Evolutionary conservation across 2,888 invertebrate genomes (phyloP).

Genomic region (Lottia scabra): DNA sequence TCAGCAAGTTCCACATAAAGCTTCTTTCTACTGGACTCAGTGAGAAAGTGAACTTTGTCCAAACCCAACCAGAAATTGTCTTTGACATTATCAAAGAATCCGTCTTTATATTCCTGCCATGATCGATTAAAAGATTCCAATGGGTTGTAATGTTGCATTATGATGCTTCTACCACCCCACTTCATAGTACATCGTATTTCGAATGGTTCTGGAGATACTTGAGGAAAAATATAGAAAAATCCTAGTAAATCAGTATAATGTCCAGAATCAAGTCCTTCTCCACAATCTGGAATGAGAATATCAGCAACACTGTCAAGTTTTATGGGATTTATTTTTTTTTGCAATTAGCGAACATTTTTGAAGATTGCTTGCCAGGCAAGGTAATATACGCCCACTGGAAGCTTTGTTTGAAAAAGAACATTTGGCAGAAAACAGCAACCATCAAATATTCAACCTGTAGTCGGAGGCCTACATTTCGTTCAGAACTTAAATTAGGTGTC

Average conservation of each 20-base stretch:
- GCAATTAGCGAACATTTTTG: too few species aligned
- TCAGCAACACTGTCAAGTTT: too few species aligned
- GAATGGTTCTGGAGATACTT: not conserved
- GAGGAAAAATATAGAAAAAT: not conserved
- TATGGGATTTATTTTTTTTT: too few species aligned
- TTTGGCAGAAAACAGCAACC: too few species aligned
- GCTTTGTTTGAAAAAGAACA: too few species aligned
- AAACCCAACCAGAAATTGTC: not conserved
- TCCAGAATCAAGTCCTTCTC: not conserved
- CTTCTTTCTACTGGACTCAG: not conserved
- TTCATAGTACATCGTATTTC: not conserved
- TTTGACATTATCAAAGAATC: not conserved
- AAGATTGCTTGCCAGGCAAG: too few species aligned
- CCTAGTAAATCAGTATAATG: not conserved
- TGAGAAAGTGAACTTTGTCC: not conserved
- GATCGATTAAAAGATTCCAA: not conserved
- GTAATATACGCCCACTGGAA: too few species aligned
- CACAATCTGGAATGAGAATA: not conserved
- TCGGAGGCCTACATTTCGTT: too few species aligned
- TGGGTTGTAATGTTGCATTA: not conserved
- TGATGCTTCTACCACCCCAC: not conserved
- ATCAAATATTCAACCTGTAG: too few species aligned
- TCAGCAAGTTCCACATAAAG: not conserved
- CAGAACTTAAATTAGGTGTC: too few species aligned
- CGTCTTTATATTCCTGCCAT: not conserved